Conservation (phyloP, 2,888 invertebrate species). For the Hydroisotoma schaefferi region DNA sequence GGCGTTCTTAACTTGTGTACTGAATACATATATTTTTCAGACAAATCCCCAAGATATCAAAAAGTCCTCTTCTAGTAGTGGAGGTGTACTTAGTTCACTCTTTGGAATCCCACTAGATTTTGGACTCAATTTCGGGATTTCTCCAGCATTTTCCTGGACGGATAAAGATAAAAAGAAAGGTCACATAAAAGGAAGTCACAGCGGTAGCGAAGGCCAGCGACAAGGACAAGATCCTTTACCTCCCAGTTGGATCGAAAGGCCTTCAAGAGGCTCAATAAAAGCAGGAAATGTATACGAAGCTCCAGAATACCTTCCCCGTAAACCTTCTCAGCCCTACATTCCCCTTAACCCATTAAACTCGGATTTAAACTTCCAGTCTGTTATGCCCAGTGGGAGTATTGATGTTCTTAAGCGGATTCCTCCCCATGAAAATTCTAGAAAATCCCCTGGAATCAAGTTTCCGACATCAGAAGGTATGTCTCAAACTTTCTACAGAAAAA, state of each 20-base stretch:
- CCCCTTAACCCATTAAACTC: conserved; percentile 45
- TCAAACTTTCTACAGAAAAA: too few relatives aligned
- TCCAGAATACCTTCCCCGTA: conserved; percentile 47
- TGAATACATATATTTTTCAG: conserved; percentile 10
- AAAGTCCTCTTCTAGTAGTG: conserved; percentile 21
- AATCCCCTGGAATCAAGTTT: conserved; percentile 30
- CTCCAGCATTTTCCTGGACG: conserved; percentile 41
- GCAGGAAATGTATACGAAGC: conserved; percentile 37
- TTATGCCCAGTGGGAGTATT: conserved; percentile 40
- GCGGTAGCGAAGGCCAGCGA: conserved; percentile 30
- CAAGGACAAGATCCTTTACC: conserved; percentile 45
- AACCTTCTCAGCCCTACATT: conserved; percentile 47
- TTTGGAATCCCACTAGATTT: conserved; percentile 78
- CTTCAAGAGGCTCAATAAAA: conserved; percentile 31
- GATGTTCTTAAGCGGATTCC: conserved; percentile 44
- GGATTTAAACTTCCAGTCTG: conserved; percentile 16
- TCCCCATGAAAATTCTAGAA: conserved; percentile 26
- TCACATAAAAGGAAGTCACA: conserved; percentile 16
- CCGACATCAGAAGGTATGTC: conserved; percentile 19
- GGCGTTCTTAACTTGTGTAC: too few relatives aligned
- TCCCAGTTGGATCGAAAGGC: conserved; percentile 44
- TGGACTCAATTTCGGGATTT: conserved; percentile 52
- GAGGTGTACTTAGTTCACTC: conserved; percentile 58
- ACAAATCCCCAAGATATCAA: conserved; percentile 36
- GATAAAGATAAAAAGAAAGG: conserved; percentile 24